Evolutionary conservation across 2,888 invertebrate species (phyloP).

Genomic region (Scotopteryx bipunctaria): DNA sequence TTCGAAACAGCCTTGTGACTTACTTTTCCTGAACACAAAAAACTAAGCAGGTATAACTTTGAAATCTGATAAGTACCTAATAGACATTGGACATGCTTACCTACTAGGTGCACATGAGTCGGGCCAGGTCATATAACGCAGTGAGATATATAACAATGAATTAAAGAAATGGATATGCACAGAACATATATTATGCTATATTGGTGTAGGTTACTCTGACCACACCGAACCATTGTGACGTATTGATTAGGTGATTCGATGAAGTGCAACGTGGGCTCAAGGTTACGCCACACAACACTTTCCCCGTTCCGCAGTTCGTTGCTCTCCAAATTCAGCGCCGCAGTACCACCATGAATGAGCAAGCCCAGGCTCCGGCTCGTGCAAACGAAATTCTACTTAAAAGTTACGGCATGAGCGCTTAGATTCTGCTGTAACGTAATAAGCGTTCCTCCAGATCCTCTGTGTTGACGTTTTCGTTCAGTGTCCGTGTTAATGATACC

Average conservation of each 20-base stretch:
- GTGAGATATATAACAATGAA: no score
- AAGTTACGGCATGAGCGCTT: slow-evolving; percentile 38
- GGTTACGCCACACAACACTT: slow-evolving; percentile 81
- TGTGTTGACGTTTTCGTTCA: slow-evolving; percentile 77
- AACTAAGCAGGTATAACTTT: neutral
- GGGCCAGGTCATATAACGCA: no score
- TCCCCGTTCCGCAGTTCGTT: slow-evolving; percentile 75
- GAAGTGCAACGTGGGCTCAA: slow-evolving; percentile 71
- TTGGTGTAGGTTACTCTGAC: slow-evolving; percentile 21
- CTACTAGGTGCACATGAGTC: no score
- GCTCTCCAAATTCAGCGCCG: slow-evolving; percentile 78
- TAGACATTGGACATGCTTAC: no score
- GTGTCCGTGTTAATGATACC: slow-evolving; percentile 79
- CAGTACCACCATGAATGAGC: slow-evolving; percentile 62
- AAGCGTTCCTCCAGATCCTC: slow-evolving; percentile 52
- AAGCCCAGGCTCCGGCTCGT: slow-evolving; percentile 48
- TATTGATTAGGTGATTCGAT: slow-evolving; percentile 73
- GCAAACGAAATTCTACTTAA: slow-evolving; percentile 43
- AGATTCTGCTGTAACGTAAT: slow-evolving; percentile 42
- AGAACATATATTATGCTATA: no score
- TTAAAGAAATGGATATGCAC: slow-evolving; percentile 22
- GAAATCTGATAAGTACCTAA: no score
- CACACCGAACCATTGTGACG: slow-evolving; percentile 59
- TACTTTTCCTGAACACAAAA: neutral
- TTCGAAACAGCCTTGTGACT: neutral